phyloP scores from a whole-genome alignment of 1,140 invertebrate genomes.

The Paracyclopina nana region DNA sequence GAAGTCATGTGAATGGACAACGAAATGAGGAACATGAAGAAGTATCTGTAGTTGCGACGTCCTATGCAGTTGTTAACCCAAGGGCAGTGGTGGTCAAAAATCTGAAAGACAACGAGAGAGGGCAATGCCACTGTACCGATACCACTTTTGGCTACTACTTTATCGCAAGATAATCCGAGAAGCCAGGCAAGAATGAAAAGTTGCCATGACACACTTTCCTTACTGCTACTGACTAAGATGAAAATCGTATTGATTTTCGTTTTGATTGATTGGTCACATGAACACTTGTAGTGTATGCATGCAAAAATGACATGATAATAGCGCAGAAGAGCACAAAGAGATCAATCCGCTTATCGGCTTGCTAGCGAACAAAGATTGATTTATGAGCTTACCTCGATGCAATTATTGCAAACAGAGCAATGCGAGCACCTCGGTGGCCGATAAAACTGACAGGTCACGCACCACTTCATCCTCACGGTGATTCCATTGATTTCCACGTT shows the following conservation, averaged over 20 bases:
- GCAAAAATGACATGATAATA: too few relatives aligned
- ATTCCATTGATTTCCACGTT: slow-evolving; percentile 96
- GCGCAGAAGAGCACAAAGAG: too few relatives aligned
- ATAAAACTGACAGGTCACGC: slow-evolving; percentile 98
- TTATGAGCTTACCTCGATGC: slow-evolving; percentile 68
- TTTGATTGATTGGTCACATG: too few relatives aligned
- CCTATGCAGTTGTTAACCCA: slow-evolving; percentile 99
- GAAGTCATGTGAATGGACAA: slow-evolving; percentile 90
- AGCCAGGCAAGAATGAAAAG: too few relatives aligned
- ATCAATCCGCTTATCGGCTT: too few relatives aligned
- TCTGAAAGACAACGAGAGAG: slow-evolving; percentile 49
- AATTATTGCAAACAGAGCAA: slow-evolving; percentile 96
- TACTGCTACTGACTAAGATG: too few relatives aligned
- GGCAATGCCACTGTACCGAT: too few relatives aligned
- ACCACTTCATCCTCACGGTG: slow-evolving; percentile 99
- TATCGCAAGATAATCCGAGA: too few relatives aligned
- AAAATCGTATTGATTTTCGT: too few relatives aligned
- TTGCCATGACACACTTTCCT: too few relatives aligned
- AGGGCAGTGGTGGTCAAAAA: slow-evolving; percentile 99
- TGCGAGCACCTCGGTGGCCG: slow-evolving; percentile 93
- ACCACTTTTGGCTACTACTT: too few relatives aligned
- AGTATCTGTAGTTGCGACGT: slow-evolving; percentile 90
- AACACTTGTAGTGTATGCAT: too few relatives aligned
- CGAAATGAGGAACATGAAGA: slow-evolving; percentile 93
- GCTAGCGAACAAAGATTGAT: slow-evolving; percentile 6